Evolutionary conservation across 2,888 invertebrate genomes (phyloP).

Genomic region (Tenthredo amoena): DNA sequence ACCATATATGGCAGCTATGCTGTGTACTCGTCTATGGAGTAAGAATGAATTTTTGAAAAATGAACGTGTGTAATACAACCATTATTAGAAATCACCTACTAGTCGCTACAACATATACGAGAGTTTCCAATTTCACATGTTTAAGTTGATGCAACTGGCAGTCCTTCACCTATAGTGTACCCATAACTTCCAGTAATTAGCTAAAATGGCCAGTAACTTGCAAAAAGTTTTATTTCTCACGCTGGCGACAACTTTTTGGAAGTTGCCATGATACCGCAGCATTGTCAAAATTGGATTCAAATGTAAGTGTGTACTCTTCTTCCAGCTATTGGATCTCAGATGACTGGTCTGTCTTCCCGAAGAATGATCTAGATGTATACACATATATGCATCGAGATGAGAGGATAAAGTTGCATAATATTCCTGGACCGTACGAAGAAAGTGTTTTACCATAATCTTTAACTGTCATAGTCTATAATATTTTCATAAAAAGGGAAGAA

Average conservation of each 20-base stretch:
- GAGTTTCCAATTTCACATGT: not conserved
- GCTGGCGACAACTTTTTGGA: not conserved
- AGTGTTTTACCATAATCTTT: constrained; percentile 31
- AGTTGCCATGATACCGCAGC: not conserved
- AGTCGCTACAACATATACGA: not conserved
- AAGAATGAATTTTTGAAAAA: constrained; percentile 38
- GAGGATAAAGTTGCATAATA: not conserved
- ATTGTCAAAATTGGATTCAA: not conserved
- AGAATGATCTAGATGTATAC: not conserved
- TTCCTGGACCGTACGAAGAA: constrained; percentile 15
- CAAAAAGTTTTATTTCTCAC: not conserved
- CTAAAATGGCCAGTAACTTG: not conserved
- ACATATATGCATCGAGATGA: not conserved
- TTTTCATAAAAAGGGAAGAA: not conserved
- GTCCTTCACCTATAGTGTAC: not conserved
- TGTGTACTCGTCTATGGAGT: constrained; percentile 63
- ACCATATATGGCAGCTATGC: constrained; percentile 55
- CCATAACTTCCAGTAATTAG: not conserved
- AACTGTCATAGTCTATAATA: constrained; percentile 30
- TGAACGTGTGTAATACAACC: no score
- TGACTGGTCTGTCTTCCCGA: constrained; percentile 61
- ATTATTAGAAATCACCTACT: not conserved
- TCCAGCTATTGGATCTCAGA: constrained; percentile 64
- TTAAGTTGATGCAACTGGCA: not conserved
- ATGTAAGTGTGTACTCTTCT: not conserved